Evolutionary conservation across 2,113 vertebrate genomes (phyloP).

Genomic region (Apodemus speciosus): DNA sequence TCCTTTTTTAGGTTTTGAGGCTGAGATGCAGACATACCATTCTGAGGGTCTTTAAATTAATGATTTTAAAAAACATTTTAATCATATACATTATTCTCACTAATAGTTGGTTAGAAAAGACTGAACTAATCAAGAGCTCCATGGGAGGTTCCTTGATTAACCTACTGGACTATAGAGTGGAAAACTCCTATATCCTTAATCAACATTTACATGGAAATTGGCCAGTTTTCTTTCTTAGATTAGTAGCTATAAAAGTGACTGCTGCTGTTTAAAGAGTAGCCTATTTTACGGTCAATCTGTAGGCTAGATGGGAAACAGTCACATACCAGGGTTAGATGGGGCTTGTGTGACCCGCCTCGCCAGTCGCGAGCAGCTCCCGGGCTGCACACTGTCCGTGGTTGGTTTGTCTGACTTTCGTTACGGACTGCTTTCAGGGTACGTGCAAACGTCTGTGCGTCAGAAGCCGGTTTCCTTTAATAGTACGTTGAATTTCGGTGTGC

Average conservation of each 20-base stretch:
- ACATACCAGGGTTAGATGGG: conserved; percentile 67
- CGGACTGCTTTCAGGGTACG: conserved; percentile 86
- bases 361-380: conserved; percentile 80
- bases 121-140: conserved; percentile 56
- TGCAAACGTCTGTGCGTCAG: conserved; percentile 87
- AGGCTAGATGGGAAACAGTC: conserved; percentile 69
- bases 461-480: conserved; percentile 83
- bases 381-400: conserved; percentile 81
- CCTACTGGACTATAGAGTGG: conserved; percentile 65
- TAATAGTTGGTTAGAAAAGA: no score
- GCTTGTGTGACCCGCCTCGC: conserved; percentile 76
- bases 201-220: conserved; percentile 80
- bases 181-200: conserved; percentile 82
- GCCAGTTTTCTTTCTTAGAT: conserved; percentile 75
- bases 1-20: background rate
- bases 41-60: background rate
- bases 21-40: background rate
- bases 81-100: background rate
- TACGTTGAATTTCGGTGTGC: conserved; percentile 75
- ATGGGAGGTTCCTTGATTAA: conserved; percentile 71
- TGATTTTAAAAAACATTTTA: conserved; percentile 43
- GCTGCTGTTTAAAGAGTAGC: conserved; percentile 82
- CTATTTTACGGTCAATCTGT: conserved; percentile 55
- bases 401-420: conserved; percentile 82
- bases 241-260: conserved; percentile 81